Evolutionary conservation across 2,797 vertebrate species (phyloP), one percentile per base, ranked within the genome.

Genomic region (Sebastes oblongus): DNA sequence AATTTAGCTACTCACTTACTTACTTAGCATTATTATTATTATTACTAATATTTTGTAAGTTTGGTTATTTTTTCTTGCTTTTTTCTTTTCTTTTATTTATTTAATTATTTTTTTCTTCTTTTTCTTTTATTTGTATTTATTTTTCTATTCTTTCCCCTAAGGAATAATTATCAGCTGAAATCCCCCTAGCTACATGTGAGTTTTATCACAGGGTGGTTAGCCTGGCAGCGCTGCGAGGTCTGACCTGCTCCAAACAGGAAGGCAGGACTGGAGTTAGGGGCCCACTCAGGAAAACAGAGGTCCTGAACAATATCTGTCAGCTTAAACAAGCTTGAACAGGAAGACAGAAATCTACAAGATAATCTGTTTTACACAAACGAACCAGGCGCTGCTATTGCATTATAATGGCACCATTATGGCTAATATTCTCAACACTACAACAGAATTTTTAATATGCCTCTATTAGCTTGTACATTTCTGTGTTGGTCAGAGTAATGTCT

Each of bases 191-290:
- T 72, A 78, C 79, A 85, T 70, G 75, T 77, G 76, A 86, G 80
- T 56, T 65, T 77, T 82, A 80, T 91, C 89, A 91, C 83, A 89
- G 84, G 91, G 86, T 66, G 60, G 80, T 72, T 39, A 22, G 67
- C 52, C 85, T 75, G 80, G 80, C 59, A 50, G 79, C 70, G 60
- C 76, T 59, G 77, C 7, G 66, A 82, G 78, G 66, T 70, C 78
- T 25, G 73, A 83, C 76, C 83, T 64, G 71, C 62, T 86, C 83
- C 88, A 81, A 83, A 94, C 93, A 93, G 94, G 93, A 94, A 93
- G 77, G 59, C 58, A 30, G 82, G 77, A 56, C 75, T 69, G 25
- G 73, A 73, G 60, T 88, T 60, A 25, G 10, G 34, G 75, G 78
- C 67, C 65, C 78, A 65, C 75, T 88, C 88, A 88, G 93, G 89